Base-by-base conservation (phyloP, 2,888 invertebrate species). In the Thera britannica region DNA sequence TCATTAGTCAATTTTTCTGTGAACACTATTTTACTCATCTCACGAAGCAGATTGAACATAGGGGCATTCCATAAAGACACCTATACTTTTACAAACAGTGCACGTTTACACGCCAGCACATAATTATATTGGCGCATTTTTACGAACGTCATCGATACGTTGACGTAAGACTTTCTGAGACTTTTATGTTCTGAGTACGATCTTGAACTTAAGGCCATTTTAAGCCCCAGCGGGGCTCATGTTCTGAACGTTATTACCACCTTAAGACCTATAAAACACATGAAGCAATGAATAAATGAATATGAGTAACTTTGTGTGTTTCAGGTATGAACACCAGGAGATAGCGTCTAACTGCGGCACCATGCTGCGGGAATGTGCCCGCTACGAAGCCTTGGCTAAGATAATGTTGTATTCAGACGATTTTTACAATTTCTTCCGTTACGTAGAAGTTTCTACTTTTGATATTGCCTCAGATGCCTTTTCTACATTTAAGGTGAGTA, bases 401-500 rank as follows among this genome's bases (percentile, higher is more conserved):
- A 98, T 99, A 79, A 98, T 99, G 97, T 95, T 99, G 81, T 97
- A 98, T 94, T 98, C 98, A 72, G 98, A 98, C 79, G 98, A 99
- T 91, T 99, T 99, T 95, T 99, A 99, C 93, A 98, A 99, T 94
- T 99, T 99, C 95, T 99, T 99, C 95, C 97, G 97, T 93, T 99
- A 99, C 91, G 99, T 99, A 83, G 99, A 99, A 95, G 98, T 99
- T 79, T 99, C 99, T 79, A 99, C 99, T 78, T 99, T 99, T 95
- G 99, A 99, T 95, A 99, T 99, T 89, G 99, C 99, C 89, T 99
- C 99, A 78, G 99, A 99, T 96, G 99, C 99, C 94, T 99, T 99
- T 95, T 98, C 99, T 89, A 99, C 99, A 79, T 99, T 99, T 95
- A 99, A 99, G 97, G 99, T 98, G 60, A 70, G 74, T 52, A 23